Conservation (phyloP, 2,797 vertebrate genomes). For the Phoxinus dragarum region DNA sequence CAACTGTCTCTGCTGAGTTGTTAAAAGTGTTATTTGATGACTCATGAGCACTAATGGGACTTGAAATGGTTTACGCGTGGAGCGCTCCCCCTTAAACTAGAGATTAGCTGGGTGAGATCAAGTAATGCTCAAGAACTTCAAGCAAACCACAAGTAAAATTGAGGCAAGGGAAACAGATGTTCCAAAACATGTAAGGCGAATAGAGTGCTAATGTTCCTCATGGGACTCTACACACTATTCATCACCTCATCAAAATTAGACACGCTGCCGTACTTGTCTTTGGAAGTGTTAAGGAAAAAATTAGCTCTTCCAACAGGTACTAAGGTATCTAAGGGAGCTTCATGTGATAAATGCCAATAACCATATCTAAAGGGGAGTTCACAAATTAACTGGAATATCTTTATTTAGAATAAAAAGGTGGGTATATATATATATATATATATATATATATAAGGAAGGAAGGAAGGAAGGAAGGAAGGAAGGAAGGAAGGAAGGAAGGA, state of each 20-base stretch:
- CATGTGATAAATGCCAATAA: conserved; percentile 5
- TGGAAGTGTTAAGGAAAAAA: conserved; percentile 39
- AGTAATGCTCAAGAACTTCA: conserved; percentile 33
- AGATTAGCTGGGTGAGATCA: conserved; percentile 19
- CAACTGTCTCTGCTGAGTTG: conserved; percentile 21
- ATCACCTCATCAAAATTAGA: conserved; percentile 41
- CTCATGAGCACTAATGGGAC: background rate
- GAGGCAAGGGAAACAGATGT: conserved; percentile 37
- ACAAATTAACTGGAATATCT: background rate
- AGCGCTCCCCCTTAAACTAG: conserved; percentile 7
- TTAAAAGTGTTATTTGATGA: conserved; percentile 29
- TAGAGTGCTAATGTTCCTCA: conserved; percentile 26
- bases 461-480: too few species aligned
- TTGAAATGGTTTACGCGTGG: background rate
- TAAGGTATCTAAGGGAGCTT: conserved; percentile 1
- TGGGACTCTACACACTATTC: conserved; percentile 35
- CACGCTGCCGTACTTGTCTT: conserved; percentile 5
- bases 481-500: too few species aligned
- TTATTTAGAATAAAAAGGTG: background rate
- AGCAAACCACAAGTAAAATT: conserved; percentile 8
- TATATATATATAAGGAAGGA: too few species aligned
- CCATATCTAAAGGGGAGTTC: background rate
- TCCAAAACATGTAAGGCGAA: conserved; percentile 27
- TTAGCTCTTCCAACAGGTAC: conserved; percentile 23
- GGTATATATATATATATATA: too few species aligned